Evolutionary conservation across 2,888 invertebrate genomes (phyloP).

Genomic region (Limnephilus marmoratus): DNA sequence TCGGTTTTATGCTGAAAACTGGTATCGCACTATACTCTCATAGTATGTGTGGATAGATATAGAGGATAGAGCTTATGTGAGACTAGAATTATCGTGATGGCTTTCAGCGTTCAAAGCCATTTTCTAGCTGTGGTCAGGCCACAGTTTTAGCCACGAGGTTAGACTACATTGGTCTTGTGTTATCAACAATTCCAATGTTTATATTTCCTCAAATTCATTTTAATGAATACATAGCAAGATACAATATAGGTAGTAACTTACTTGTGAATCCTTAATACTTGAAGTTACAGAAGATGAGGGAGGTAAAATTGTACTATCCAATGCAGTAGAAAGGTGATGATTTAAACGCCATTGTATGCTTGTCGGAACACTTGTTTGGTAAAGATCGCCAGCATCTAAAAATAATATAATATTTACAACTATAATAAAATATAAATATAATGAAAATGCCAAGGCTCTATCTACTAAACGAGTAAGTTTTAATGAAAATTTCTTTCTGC

Average conservation of each 20-base stretch:
- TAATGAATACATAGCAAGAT: background rate
- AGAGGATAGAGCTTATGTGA: background rate
- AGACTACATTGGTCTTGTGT: background rate
- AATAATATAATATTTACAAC: background rate
- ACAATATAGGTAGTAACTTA: slow-evolving; percentile 67
- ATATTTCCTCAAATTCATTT: background rate
- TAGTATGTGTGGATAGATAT: no score
- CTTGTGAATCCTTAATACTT: slow-evolving; percentile 74
- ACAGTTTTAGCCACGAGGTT: background rate
- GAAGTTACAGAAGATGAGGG: slow-evolving; percentile 70
- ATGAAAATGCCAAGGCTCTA: background rate
- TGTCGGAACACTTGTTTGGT: slow-evolving; percentile 69
- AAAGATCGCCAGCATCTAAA: slow-evolving; percentile 25
- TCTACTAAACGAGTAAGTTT: no score
- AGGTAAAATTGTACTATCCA: slow-evolving; percentile 70
- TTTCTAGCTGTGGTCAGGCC: background rate
- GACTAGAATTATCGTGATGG: background rate
- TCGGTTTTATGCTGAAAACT: no score
- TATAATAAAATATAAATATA: background rate
- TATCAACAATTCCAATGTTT: background rate
- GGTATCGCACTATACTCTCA: no score
- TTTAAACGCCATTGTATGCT: slow-evolving; percentile 74
- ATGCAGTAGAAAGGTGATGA: slow-evolving; percentile 76
- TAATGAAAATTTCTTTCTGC: no score
- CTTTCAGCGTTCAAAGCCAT: background rate